phyloP scores from a whole-genome alignment of 2,888 invertebrate genomes.

The Lacanobia oleracea region DNA sequence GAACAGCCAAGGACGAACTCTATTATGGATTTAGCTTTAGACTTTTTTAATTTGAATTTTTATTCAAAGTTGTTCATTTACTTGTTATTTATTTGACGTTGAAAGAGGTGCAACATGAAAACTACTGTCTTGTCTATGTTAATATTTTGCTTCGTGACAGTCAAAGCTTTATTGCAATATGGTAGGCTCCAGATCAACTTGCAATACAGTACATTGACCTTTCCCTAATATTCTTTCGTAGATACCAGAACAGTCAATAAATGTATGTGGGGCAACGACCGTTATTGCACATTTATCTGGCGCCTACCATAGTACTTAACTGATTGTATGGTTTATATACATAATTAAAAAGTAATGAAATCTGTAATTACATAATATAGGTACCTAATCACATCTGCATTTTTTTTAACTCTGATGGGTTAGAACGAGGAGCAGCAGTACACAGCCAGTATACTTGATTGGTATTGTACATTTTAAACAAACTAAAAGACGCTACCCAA shows the following conservation, averaged over 20 bases:
- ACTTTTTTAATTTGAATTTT: slow-evolving; percentile 6
- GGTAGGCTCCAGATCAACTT: too few relatives aligned
- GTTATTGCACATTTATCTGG: too few relatives aligned
- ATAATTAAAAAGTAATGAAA: slow-evolving; percentile 49
- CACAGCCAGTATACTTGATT: background rate
- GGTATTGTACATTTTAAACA: background rate
- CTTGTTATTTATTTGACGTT: slow-evolving; percentile 10
- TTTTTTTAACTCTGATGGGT: slow-evolving; percentile 17
- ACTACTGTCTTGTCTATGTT: slow-evolving; percentile 23
- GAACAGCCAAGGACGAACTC: background rate
- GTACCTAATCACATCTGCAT: slow-evolving; percentile 33
- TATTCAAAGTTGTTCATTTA: slow-evolving; percentile 7
- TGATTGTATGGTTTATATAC: slow-evolving; percentile 50
- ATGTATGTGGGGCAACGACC: too few relatives aligned
- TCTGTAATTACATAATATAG: slow-evolving; percentile 55
- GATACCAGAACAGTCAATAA: too few relatives aligned
- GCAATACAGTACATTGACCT: too few relatives aligned
- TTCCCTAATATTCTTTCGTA: too few relatives aligned
- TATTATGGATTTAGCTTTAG: slow-evolving; percentile 6
- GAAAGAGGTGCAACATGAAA: slow-evolving; percentile 7
- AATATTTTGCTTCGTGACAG: slow-evolving; percentile 26
- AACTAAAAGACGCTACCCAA: background rate
- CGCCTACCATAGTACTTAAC: slow-evolving; percentile 24
- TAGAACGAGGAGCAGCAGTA: background rate
- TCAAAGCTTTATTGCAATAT: slow-evolving; percentile 40